Conservation (phyloP, 2,797 vertebrate genomes). For the Silurus lanzhouensis region DNA sequence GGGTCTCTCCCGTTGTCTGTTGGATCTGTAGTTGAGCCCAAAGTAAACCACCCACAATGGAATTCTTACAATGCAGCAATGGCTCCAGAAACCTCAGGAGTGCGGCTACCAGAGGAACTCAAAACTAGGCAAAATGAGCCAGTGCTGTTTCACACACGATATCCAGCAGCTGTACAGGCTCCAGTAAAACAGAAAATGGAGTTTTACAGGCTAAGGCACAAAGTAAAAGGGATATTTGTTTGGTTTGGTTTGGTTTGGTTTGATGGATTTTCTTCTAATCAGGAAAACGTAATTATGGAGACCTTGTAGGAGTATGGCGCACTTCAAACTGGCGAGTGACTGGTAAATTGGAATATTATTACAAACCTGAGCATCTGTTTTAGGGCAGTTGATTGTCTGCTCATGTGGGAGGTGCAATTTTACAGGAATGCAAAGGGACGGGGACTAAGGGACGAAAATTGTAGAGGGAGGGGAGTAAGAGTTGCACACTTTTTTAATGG, state of each 20-base stretch:
- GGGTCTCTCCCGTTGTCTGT: constrained; percentile 56
- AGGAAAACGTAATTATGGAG: constrained; percentile 73
- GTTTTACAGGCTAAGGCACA: constrained; percentile 69
- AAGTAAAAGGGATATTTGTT: constrained; percentile 63
- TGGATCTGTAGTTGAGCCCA: constrained; percentile 57
- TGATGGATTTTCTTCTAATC: constrained; percentile 68
- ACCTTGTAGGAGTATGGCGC: constrained; percentile 73
- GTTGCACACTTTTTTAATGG: constrained; percentile 54
- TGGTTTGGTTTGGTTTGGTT: constrained; percentile 50
- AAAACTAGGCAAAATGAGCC: constrained; percentile 59
- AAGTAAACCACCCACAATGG: constrained; percentile 57
- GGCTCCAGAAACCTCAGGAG: constrained; percentile 67
- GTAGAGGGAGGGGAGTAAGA: constrained; percentile 21
- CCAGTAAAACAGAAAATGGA: constrained; percentile 68
- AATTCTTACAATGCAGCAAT: constrained; percentile 68
- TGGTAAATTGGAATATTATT: constrained; percentile 82
- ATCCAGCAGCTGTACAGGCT: constrained; percentile 60
- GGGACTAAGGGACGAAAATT: constrained; percentile 21
- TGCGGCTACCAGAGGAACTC: constrained; percentile 61
- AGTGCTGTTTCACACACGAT: constrained; percentile 49
- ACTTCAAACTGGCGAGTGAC: constrained; percentile 74
- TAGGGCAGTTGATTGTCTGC: constrained; percentile 77
- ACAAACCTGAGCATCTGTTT: constrained; percentile 74
- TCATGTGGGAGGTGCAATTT: constrained; percentile 80
- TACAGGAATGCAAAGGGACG: constrained; percentile 73